These are phyloP conservation scores for Eulemur coronatus DNA, from an alignment of 2,797 vertebrate genomes.

Conservation along the genomic window DNA sequence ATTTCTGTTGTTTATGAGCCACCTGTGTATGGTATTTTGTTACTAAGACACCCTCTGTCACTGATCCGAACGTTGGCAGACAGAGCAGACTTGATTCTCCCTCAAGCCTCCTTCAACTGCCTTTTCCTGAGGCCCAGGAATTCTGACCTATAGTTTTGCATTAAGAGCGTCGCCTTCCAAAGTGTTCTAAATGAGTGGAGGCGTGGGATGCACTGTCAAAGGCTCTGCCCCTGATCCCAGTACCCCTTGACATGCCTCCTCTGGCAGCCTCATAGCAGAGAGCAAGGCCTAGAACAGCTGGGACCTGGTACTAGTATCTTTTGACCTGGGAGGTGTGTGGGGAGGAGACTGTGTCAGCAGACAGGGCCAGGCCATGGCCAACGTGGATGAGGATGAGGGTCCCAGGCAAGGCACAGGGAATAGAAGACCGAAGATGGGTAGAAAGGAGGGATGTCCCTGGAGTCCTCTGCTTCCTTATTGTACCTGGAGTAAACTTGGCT, in stretches of 20 bases:
- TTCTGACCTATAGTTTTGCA: neutral
- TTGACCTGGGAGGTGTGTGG: neutral
- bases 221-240: rapidly evolving
- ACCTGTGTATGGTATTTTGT: neutral
- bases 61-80: neutral
- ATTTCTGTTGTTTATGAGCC: neutral
- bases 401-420: neutral
- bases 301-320: neutral
- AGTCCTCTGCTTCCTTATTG: neutral
- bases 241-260: rapidly evolving
- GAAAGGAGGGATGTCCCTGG: rapidly evolving
- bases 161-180: neutral
- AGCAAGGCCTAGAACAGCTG: neutral
- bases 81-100: neutral
- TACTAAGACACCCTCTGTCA: neutral
- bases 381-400: neutral
- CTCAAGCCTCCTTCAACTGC: neutral
- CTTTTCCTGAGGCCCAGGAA: neutral
- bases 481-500: neutral
- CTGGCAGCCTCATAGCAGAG: neutral
- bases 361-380: neutral
- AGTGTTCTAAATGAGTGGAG: neutral
- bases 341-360: neutral
- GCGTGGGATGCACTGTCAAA: rapidly evolving
- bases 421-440: neutral